Base-by-base conservation (phyloP, 1,140 invertebrate species). In the Sarcophaga bullata region DNA sequence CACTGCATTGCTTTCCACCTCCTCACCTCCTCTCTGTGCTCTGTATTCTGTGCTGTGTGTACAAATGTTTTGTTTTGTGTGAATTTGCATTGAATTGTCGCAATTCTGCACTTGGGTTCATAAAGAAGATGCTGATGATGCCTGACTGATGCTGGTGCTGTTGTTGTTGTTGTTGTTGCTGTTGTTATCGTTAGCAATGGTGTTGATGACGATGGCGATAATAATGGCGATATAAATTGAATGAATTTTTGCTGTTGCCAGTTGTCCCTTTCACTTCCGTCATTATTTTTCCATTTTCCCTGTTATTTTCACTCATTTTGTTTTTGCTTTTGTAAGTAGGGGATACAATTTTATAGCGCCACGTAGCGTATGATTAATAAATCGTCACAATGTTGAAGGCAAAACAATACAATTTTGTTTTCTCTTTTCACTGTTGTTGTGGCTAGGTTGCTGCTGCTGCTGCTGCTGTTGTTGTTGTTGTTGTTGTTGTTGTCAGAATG, bases 291-390 rank as follows among this genome's bases (percentile, higher is more conserved):
- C 17, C 19, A 68, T 19, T 8, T 68, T 19, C 9, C 4, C 52
- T 62, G 10, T 62, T 62, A n/a, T n/a, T n/a, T n/a, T n/a, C n/a
- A n/a, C 4, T 37, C 25, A 37, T 37, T 37, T 37, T 37, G 25
- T 37, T 37, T 37, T 37, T 37, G 25, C 25, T 37, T 37, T 37
- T 37, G 25, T 37, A 37, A 37, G 25, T 37, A 68, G 8, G 62
- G 17, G 17, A 17, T n/a, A 19, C 50, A 52, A 52, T 52, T 52
- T 52, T 13, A 10, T 52, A 13, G 62, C 8, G 19, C 62, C 62
- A 68, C 17, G 62, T 68, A 68, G 62, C 62, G 62, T 19, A 68
- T 68, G 62, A 17, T 68, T 68, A 68, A 68, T 68, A 68, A 68
- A 68, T 68, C 19, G 17, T 68, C 62, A 68, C 62, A 68, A 68